Conservation (phyloP, 2,797 vertebrate species). For the Fistularia commersonii region DNA sequence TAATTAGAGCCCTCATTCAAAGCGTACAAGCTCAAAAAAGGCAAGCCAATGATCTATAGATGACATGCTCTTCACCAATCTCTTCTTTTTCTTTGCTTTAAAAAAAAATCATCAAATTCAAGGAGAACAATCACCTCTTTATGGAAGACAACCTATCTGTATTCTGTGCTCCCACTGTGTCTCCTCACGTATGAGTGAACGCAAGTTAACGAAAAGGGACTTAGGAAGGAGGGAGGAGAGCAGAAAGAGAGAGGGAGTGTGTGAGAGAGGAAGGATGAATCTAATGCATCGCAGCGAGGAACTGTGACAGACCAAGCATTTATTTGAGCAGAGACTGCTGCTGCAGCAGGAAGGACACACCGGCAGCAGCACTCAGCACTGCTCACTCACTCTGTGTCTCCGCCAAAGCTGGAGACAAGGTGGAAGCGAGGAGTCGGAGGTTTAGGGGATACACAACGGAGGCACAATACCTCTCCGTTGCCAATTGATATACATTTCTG, state of each 20-base stretch:
- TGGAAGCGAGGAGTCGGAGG: slow-evolving; percentile 47
- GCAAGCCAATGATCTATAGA: slow-evolving; percentile 19
- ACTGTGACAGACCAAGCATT: slow-evolving; percentile 74
- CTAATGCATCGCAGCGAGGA: slow-evolving; percentile 74
- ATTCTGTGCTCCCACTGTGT: slow-evolving; percentile 68
- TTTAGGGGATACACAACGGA: slow-evolving; percentile 40
- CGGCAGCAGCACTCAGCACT: slow-evolving; percentile 33
- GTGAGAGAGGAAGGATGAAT: slow-evolving; percentile 65
- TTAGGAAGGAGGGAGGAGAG: slow-evolving; percentile 53
- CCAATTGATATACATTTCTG: slow-evolving; percentile 44
- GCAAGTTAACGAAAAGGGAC: slow-evolving; percentile 66
- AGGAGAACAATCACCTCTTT: slow-evolving; percentile 75
- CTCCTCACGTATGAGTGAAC: slow-evolving; percentile 72
- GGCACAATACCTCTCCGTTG: slow-evolving; percentile 39
- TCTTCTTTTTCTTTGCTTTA: slow-evolving; percentile 22
- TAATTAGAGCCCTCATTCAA: too few relatives aligned
- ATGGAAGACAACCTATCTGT: slow-evolving; percentile 75
- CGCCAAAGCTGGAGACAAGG: slow-evolving; percentile 55
- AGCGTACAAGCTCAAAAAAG: too few relatives aligned
- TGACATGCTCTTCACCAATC: slow-evolving; percentile 25
- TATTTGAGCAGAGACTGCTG: slow-evolving; percentile 70
- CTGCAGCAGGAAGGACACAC: slow-evolving; percentile 51
- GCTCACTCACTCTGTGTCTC: slow-evolving; percentile 56
- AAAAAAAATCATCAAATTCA: slow-evolving; percentile 40
- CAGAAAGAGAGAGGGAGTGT: slow-evolving; percentile 51